phyloP scores from a whole-genome alignment of 2,797 vertebrate species.

The Sebastolobus altivelis region DNA sequence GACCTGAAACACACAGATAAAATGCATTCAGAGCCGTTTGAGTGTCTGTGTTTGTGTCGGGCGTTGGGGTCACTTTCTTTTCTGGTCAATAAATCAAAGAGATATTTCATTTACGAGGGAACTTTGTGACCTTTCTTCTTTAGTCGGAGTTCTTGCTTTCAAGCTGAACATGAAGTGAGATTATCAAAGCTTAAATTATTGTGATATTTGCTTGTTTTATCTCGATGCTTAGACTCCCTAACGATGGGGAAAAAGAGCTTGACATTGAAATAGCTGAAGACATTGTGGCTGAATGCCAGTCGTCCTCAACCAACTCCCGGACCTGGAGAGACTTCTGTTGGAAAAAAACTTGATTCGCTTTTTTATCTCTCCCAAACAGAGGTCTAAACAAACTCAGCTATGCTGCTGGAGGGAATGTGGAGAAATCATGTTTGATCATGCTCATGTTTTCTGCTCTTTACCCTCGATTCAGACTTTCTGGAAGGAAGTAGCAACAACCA shows the following conservation, averaged over 20 bases:
- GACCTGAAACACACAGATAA: slow-evolving; percentile 82
- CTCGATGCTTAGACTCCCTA: background rate
- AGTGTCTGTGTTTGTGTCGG: background rate
- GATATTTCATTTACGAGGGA: background rate
- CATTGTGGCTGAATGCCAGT: slow-evolving; percentile 6
- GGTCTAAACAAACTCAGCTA: background rate
- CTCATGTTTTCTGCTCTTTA: background rate
- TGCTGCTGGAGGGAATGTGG: background rate
- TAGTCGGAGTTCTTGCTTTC: background rate
- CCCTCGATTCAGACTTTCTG: background rate
- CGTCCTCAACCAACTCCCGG: background rate
- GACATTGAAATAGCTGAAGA: background rate
- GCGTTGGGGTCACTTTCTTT: background rate
- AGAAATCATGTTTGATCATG: background rate
- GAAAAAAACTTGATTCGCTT: background rate
- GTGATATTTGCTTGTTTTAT: background rate
- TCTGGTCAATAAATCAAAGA: background rate
- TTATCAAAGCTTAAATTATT: background rate
- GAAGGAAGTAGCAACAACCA: background rate
- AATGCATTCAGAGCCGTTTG: background rate
- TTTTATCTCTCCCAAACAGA: background rate
- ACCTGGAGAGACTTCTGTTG: background rate
- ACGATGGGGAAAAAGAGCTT: background rate
- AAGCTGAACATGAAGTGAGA: background rate
- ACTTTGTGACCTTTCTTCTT: background rate